Conservation (phyloP, 2,888 invertebrate genomes). For the Sphaerophoria taeniata region DNA sequence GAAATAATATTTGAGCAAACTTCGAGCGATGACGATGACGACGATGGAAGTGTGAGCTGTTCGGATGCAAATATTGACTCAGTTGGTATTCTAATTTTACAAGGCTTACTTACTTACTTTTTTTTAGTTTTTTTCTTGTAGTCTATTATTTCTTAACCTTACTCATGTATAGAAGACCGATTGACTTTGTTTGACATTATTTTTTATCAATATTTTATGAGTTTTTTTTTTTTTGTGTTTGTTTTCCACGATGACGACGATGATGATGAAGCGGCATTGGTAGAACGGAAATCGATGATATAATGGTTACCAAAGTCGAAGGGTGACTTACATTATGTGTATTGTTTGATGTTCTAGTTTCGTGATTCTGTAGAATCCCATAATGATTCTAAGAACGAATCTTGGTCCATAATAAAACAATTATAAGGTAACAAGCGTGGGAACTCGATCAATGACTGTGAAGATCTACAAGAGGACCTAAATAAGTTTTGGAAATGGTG, state of each 20-base stretch:
- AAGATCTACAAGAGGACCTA: too few species aligned
- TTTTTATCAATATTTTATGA: slow-evolving; percentile 66
- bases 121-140: slow-evolving; percentile 37
- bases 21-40: slow-evolving; percentile 13
- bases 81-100: slow-evolving; percentile 71
- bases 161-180: slow-evolving; percentile 34
- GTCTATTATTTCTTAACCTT: slow-evolving; percentile 16
- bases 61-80: slow-evolving; percentile 68
- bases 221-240: slow-evolving; percentile 10
- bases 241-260: slow-evolving; percentile 29
- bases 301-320: slow-evolving; percentile 60
- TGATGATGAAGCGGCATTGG: slow-evolving; percentile 10
- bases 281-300: slow-evolving; percentile 68
- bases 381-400: slow-evolving; percentile 47
- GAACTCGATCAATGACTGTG: too few species aligned
- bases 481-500: too few species aligned
- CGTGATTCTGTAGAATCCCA: too few species aligned
- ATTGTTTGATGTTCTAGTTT: slow-evolving; percentile 18
- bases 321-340: slow-evolving; percentile 34
- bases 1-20: too few species aligned
- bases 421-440: slow-evolving; percentile 12
- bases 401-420: slow-evolving; percentile 9
- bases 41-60: slow-evolving; percentile 61
- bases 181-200: slow-evolving; percentile 63
- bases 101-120: slow-evolving; percentile 59